phyloP scores from a whole-genome alignment of 2,797 vertebrate species.

The Glyptemys insculpta region DNA sequence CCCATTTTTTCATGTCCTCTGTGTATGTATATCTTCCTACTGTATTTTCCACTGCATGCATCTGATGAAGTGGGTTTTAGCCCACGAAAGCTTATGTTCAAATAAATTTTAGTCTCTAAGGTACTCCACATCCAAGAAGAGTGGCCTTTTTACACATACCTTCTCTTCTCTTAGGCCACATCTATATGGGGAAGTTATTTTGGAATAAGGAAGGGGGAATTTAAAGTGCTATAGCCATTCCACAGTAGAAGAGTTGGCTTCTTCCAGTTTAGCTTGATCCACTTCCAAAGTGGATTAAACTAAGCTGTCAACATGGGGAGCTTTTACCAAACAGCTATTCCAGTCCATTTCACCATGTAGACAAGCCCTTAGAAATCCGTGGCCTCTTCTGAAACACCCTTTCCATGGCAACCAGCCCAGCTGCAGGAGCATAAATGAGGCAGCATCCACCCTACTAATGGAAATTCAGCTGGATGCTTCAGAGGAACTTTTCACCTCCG shows the following conservation, averaged over 20 bases:
- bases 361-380: not conserved
- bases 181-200: not conserved
- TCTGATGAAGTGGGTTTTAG: too few relatives aligned
- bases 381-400: too few relatives aligned
- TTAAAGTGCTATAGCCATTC: not conserved
- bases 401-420: not conserved
- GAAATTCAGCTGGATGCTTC: not conserved
- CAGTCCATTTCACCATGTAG: not conserved
- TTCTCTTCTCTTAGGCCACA: not conserved
- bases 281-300: not conserved
- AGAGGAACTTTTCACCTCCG: not conserved
- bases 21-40: too few relatives aligned
- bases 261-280: not conserved
- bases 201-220: not conserved
- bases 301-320: not conserved
- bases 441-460: not conserved
- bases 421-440: not conserved
- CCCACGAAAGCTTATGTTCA: too few relatives aligned
- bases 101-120: too few relatives aligned
- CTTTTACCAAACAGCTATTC: not conserved
- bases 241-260: not conserved
- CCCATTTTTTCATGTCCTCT: too few relatives aligned
- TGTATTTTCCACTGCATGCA: too few relatives aligned
- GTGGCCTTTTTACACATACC: not conserved
- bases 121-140: not conserved